Evolutionary conservation across 1,140 invertebrate species (phyloP), one percentile per base, ranked within the genome.

Genomic region (Eubasilissa regina): DNA sequence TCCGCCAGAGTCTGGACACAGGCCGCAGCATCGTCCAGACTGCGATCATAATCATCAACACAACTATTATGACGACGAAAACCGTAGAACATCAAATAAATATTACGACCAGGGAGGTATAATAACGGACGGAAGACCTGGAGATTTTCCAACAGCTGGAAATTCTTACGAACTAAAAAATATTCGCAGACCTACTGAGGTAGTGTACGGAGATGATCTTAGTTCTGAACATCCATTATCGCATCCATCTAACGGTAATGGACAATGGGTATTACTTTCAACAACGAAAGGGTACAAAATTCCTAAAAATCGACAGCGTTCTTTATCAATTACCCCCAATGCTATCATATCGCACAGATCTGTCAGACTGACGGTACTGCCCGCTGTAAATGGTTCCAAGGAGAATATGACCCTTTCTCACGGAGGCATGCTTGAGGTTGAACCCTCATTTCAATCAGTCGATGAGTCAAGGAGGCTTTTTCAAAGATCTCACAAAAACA

Each of bases 181-280:
- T 85, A 66, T 86, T 86, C 81, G 85, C 62, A 87, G 90, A 80
- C 89, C 88, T 0, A 87, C 87, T 15, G 86, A 87, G 84, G 86
- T 88, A 12, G 84, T 87, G 62, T 89, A 89, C 70, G 84, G 86
- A 19, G 87, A 87, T 15, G 82, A 44, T 80, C 85, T n/a, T 85
- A 87, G 21, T 6, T 15, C 44, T n/a, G 79, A 84, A 21, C 87
- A 89, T 83, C 88, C 90, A 0, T 84, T 87, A 13, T 87, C 88
- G 4, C 89, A 93, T 84, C 93, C 93, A 1, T 87, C 89, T 0
- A 90, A 90, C 79, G 92, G 93, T 0, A 92, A 94, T 76, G 94
- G 94, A 0, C 91, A 94, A 75, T 95, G 94, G 94, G 91, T 95
- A 1, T 86, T 95, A 0, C 84, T 95, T 7, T 94, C 94, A 0